Conservation (phyloP, 2,888 invertebrate species). For the Entomobrya proxima region DNA sequence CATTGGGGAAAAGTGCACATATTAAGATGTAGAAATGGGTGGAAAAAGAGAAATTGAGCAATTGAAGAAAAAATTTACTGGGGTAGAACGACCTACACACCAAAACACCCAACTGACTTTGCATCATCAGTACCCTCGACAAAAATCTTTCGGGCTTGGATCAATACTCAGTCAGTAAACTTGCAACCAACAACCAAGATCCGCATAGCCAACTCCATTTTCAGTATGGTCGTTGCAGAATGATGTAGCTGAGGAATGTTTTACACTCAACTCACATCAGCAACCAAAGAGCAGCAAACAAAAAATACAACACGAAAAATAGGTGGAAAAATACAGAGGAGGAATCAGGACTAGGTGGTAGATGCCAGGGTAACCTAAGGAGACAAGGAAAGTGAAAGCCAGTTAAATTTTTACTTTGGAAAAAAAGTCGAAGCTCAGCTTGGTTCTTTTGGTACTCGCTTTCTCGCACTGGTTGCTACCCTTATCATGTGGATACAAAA, state of each 20-base stretch:
- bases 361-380: neutral
- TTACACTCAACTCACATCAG: no score
- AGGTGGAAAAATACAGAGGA: neutral
- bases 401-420: neutral
- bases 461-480: neutral
- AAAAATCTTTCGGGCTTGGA: conserved; percentile 16
- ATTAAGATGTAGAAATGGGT: conserved; percentile 5
- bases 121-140: conserved; percentile 1
- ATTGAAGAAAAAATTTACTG: conserved; percentile 37
- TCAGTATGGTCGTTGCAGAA: neutral
- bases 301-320: neutral
- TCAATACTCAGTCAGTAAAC: conserved; percentile 41
- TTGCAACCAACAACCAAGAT: neutral
- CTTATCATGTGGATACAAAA: conserved; percentile 4
- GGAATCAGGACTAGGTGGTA: conserved; percentile 4
- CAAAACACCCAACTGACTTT: neutral
- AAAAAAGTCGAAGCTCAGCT: neutral
- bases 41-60: conserved; percentile 15
- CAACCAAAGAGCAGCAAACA: conserved; percentile 5
- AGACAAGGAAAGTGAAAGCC: conserved; percentile 28
- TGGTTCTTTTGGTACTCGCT: neutral
- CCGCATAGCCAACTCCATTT: no score
- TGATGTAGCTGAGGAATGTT: neutral
- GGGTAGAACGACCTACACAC: conserved; percentile 50
- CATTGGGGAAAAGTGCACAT: neutral